Conservation (phyloP, 2,888 invertebrate genomes). For the Conistra vaccinii region DNA sequence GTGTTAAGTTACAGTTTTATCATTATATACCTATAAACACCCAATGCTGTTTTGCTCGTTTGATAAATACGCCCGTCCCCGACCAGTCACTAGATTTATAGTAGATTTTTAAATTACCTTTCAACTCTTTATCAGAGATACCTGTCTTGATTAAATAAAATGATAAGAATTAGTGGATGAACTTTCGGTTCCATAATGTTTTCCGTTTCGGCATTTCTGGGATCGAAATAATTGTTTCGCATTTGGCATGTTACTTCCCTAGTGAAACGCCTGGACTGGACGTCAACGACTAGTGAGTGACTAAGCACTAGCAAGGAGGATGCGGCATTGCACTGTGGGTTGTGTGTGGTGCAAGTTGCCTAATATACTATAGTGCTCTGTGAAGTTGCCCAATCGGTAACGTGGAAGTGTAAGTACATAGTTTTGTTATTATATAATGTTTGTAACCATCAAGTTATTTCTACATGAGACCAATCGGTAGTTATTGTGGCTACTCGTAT, state of each 20-base stretch:
- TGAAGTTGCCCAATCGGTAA: no score
- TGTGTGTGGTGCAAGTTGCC: not conserved
- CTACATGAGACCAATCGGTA: no score
- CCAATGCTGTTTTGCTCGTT: not conserved
- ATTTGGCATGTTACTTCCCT: slow-evolving; percentile 27
- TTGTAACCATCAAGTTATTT: no score
- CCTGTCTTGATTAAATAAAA: slow-evolving; percentile 4
- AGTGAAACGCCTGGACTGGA: not conserved
- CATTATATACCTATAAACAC: not conserved
- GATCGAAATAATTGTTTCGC: slow-evolving; percentile 37
- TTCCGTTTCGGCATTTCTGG: slow-evolving; percentile 1
- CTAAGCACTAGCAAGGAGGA: no score
- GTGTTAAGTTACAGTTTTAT: not conserved
- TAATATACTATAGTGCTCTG: no score
- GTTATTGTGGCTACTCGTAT: not conserved
- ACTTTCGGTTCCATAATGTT: not conserved
- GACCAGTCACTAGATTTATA: not conserved
- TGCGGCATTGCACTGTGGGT: slow-evolving; percentile 6
- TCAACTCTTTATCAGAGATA: not conserved
- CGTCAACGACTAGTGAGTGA: slow-evolving; percentile 2
- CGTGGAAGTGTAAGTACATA: no score
- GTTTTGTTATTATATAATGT: no score
- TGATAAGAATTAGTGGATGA: not conserved
- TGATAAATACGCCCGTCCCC: not conserved
- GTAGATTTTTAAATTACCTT: not conserved